These are phyloP conservation scores for Stenodema calcarata DNA, from an alignment of 2,888 invertebrate species.

Conservation along the genomic window DNA sequence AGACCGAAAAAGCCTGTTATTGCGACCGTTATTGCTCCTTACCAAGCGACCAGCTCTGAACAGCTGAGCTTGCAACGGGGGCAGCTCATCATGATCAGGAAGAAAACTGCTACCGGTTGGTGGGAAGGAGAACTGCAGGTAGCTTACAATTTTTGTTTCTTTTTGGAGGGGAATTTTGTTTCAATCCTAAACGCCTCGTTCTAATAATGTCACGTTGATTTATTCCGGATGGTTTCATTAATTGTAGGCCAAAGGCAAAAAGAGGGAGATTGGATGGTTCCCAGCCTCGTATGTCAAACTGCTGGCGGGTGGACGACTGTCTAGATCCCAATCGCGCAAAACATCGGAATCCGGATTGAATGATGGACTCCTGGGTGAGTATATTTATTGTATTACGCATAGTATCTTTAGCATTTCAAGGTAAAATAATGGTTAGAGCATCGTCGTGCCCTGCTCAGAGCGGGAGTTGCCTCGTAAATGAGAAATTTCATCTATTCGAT, in stretches of 20 bases:
- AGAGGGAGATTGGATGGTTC: constrained; percentile 97
- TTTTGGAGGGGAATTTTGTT: not conserved
- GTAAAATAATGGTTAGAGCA: too few relatives aligned
- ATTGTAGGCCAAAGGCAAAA: constrained; percentile 73
- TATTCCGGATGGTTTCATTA: not conserved
- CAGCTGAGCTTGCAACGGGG: constrained; percentile 90
- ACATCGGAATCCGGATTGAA: constrained; percentile 51
- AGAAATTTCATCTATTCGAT: too few relatives aligned
- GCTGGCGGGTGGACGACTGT: constrained; percentile 56
- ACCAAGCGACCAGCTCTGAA: constrained; percentile 88
- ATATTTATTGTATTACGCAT: too few relatives aligned
- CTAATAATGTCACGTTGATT: not conserved
- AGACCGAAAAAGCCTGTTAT: constrained; percentile 84
- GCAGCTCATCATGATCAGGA: constrained; percentile 93
- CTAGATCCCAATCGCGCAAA: constrained; percentile 51
- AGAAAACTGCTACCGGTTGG: constrained; percentile 97
- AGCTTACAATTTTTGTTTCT: constrained; percentile 18
- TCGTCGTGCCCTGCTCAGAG: too few relatives aligned
- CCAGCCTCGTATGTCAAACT: constrained; percentile 96
- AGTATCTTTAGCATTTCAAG: too few relatives aligned
- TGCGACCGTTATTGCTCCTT: constrained; percentile 92
- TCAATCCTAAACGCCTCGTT: not conserved
- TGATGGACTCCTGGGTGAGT: constrained; percentile 50
- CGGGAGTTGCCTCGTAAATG: too few relatives aligned
- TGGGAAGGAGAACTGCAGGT: constrained; percentile 99